Conservation (phyloP, 2,797 vertebrate genomes). For the Anabacerthia variegaticeps region DNA sequence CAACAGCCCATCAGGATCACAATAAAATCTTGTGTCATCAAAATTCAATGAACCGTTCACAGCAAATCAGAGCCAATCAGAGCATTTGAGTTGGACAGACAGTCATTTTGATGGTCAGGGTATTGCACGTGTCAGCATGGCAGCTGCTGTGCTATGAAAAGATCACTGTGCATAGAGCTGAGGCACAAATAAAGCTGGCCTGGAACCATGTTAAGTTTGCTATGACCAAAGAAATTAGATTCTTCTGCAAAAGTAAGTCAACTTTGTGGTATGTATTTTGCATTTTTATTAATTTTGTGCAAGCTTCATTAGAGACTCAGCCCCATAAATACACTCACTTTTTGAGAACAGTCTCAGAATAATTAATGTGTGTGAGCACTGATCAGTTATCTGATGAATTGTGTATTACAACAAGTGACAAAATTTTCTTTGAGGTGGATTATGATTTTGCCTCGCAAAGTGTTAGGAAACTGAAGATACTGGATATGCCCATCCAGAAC, state of each 20-base stretch:
- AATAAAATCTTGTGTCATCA: slow-evolving; percentile 37
- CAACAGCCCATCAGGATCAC: slow-evolving; percentile 1
- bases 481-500: not conserved
- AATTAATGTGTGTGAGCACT: slow-evolving; percentile 15
- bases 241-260: slow-evolving; percentile 4
- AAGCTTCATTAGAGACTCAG: not conserved
- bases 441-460: not conserved
- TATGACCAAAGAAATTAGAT: not conserved
- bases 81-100: slow-evolving; percentile 36
- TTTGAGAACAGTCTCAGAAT: not conserved
- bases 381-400: slow-evolving; percentile 34
- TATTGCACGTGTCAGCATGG: slow-evolving; percentile 44
- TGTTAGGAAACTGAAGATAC: not conserved
- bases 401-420: slow-evolving; percentile 19
- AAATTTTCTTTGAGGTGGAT: slow-evolving; percentile 1
- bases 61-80: not conserved
- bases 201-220: not conserved
- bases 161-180: slow-evolving; percentile 33
- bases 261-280: not conserved
- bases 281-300: not conserved
- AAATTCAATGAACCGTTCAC: slow-evolving; percentile 16
- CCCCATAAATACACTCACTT: not conserved
- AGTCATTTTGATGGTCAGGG: slow-evolving; percentile 58
- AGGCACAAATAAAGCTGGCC: slow-evolving; percentile 13
- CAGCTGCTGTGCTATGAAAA: slow-evolving; percentile 68